Evolutionary conservation across 30 jellyfish, hydroid and myxozoan species (phyloP), one percentile per base, ranked within the genome.

Genomic region (Rhopilema esculentum): DNA sequence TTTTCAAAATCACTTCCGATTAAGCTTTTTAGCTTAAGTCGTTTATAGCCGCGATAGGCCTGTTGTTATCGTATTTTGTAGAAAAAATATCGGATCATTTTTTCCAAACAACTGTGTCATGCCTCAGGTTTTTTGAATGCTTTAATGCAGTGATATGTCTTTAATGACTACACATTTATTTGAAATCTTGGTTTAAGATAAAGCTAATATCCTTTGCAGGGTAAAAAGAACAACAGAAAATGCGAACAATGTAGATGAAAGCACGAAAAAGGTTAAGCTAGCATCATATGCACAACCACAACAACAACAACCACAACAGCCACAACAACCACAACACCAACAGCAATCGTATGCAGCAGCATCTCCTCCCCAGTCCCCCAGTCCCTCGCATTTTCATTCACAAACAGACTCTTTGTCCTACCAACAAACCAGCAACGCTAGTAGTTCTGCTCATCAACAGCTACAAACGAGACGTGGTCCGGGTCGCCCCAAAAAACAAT

Each of bases 401-500:
- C 86, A 84, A 67, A n/a, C 76, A 27, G 91, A 82, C 66, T 15
- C 40, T 52, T 80, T 19, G 29, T 31, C 22, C 22, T 69, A 80
- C 29, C 57, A 50, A 23, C 90, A 66, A 25, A n/a, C 82, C 33
- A 49, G 32, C n/a, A 67, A 17, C 68, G 31, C 31, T 16, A 57
- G 71, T 27, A 8, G 74, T 1, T 25, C 12, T 33, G 48, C 91
- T 20, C 83, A 65, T 31, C 8, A 67, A 21, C 82, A 81, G 8
- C 32, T 65, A 31, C 83, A 90, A 50, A 50, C 89, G 7, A 80
- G 30, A 52, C 91, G 93, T 27, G 93, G 91, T 12, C 97, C 93
- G 2, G 97, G 97, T 32, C 90, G 95, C 67, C 92, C 97, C 17
- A 87, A 85, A 40, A 87, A 82, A 79, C 88, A 29, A 21, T 86